Evolutionary conservation across 2,797 vertebrate genomes (phyloP), one percentile per base, ranked within the genome.

Genomic region (Tadarida brasiliensis): DNA sequence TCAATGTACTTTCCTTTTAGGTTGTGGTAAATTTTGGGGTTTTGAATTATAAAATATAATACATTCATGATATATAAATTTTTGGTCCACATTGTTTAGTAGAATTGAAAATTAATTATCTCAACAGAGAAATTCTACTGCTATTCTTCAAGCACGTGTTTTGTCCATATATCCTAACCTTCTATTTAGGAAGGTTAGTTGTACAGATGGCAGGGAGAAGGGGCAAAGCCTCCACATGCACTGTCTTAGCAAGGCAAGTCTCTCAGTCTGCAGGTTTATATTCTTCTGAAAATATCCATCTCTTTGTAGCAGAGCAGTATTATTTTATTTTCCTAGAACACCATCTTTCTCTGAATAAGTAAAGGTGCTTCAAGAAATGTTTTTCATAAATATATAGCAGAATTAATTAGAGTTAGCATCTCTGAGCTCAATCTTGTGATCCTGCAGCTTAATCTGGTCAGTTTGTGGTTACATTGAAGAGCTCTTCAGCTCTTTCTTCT

Each of bases 331-430:
- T 61, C 22, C 39, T 24, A 74, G 65, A 83, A 80, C 47, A 68
- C 7, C 1, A 20, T 47, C 26, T 74, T 90, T 74, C 56, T 68
- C 30, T 96, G 20, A 51, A 74, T 68, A 68, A 47, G 12, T 85
- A 82, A 51, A 14, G 61, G 33, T 44, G 8, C 87, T 91, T 87
- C 44, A 87, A 88, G 33, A 70, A 61, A 61, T 63, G 1, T 76
- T 82, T 95, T 85, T 49, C 26, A 56, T 76, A 63, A 57, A 35
- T 63, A 49, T 16, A 16, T 28, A 85, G 56, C 3, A 70, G 12
- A 84, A 95, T 76, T 91, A 68, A 61, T 85, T 61, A 84, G 11
- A 71, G 39, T 93, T 47, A 30, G 33, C 56, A 51, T 70, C 44
- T 91, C 24, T 57, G 24, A 30, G 85, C 22, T 88, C 67, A 63